Conservation (phyloP, 1,140 invertebrate species). For the Pygmarrhopalites habei region DNA sequence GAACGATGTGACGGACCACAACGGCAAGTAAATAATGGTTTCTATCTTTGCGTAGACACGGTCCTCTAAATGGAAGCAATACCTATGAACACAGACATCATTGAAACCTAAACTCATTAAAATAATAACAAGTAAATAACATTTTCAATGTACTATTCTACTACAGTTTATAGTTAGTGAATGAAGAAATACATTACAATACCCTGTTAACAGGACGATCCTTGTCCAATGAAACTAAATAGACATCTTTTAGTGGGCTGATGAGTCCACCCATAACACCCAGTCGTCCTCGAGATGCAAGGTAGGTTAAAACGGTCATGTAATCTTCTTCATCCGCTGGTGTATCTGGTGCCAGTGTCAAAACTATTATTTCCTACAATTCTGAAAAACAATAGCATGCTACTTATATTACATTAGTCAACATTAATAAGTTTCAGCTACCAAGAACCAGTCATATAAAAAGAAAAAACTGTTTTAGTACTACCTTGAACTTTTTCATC, state of each 20-base stretch:
- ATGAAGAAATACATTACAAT: constrained; percentile 58
- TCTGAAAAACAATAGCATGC: no score
- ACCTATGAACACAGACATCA: no score
- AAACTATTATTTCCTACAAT: constrained; percentile 73
- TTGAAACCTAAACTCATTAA: no score
- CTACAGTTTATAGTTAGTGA: constrained; percentile 52
- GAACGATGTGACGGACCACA: constrained; percentile 22
- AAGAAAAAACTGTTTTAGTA: no score
- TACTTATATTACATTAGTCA: no score
- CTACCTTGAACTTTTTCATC: constrained; percentile 72
- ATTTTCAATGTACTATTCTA: constrained; percentile 22
- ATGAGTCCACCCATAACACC: constrained; percentile 58
- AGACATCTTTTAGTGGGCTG: constrained; percentile 84
- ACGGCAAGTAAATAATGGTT: constrained; percentile 33
- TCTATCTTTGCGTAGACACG: constrained; percentile 46
- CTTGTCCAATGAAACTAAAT: constrained; percentile 77
- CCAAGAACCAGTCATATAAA: no score
- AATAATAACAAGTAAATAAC: constrained; percentile 32
- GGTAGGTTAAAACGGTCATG: constrained; percentile 76
- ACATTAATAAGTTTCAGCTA: no score
- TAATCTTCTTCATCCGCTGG: constrained; percentile 79
- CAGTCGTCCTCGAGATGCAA: constrained; percentile 67
- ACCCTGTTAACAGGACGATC: constrained; percentile 67
- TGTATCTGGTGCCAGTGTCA: constrained; percentile 68
- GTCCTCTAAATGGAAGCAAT: constrained; percentile 47